Base-by-base conservation (phyloP, 2,113 vertebrate genomes). In the Alces alces region DNA sequence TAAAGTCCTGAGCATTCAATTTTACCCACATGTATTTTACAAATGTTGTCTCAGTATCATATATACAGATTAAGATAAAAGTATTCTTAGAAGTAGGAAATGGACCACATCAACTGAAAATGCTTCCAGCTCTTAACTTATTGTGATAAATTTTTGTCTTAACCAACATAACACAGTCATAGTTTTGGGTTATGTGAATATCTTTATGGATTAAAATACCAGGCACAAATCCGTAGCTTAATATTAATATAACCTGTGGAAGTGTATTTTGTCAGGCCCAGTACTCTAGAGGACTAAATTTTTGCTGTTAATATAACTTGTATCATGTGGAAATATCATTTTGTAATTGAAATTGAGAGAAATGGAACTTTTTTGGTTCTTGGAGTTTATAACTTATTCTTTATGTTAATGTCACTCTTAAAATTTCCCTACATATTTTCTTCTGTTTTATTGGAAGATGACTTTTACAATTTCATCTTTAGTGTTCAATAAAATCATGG, bases 341-440 rank as follows among this genome's bases (percentile, higher is more conserved):
- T 93, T 95, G 50, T 90, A 95, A 85, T 19, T 91, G 33, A 92
- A 93, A 95, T 91, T 25, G 43, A 88, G 21, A 25, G 39, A 95
- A 89, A 95, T 83, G 8, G 3, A 4, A 2, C 8, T 30, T 95
- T 60, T 16, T 86, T 47, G 15, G 10, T 25, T 78, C 14, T 89
- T 82, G 2, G 5, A 36, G 5, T 50, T 79, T 94, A 4, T 66
- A 95, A 66, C 9, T 57, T 39, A 86, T 91, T 90, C 6, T 8
- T 92, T 36, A 61, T 27, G 30, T 91, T 86, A 93, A 64, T 45
- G 0, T 39, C 36, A 78, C 1, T 39, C 19, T 17, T 43, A 76
- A 17, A 5, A 70, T 90, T 84, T 96, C 15, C 16, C 11, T 86
- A 3, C 25, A 58, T 90, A 45, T 82, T 92, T 92, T 86, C 36